Percentiles rank a stretch among this genome's conserved stretches.
Conservation (phyloP, 2,888 invertebrate genomes). For the Busseola fusca region DNA sequence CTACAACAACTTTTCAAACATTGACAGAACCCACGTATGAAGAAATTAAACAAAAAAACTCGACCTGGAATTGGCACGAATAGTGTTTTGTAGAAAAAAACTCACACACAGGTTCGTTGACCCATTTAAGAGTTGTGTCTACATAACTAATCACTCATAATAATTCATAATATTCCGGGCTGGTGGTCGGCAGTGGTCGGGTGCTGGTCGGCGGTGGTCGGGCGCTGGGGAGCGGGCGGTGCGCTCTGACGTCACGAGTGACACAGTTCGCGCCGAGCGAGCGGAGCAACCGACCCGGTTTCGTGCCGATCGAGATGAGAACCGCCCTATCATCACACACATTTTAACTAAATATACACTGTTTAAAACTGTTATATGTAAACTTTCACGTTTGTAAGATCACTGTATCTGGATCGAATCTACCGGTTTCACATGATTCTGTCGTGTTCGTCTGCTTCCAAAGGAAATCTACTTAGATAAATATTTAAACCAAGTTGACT, state of each 20-base stretch:
- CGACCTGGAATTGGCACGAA: constrained; percentile 45
- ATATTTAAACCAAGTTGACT: background rate
- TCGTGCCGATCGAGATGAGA: constrained; percentile 60
- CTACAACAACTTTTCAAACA: constrained; percentile 27
- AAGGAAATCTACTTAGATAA: background rate
- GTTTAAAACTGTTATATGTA: constrained; percentile 57
- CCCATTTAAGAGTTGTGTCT: constrained; percentile 61
- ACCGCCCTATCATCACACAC: constrained; percentile 62
- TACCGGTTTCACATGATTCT: constrained; percentile 1
- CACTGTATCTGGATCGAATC: constrained; percentile 23
- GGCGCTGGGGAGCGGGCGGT: constrained; percentile 39
- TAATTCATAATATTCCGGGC: constrained; percentile 57
- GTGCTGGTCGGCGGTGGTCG: constrained; percentile 30
- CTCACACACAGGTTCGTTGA: constrained; percentile 56
- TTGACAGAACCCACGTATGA: constrained; percentile 22
- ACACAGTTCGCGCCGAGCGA: constrained; percentile 69
- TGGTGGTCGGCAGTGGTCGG: constrained; percentile 38
- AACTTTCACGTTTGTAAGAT: constrained; percentile 41
- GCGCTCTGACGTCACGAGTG: constrained; percentile 73
- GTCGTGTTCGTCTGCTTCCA: background rate
- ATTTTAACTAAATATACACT: constrained; percentile 63
- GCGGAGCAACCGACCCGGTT: constrained; percentile 71
- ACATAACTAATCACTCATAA: constrained; percentile 63
- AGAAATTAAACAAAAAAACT: constrained; percentile 37
- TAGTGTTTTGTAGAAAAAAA: constrained; percentile 50